Conservation (phyloP, 2,113 vertebrate genomes). For the Numida meleagris region DNA sequence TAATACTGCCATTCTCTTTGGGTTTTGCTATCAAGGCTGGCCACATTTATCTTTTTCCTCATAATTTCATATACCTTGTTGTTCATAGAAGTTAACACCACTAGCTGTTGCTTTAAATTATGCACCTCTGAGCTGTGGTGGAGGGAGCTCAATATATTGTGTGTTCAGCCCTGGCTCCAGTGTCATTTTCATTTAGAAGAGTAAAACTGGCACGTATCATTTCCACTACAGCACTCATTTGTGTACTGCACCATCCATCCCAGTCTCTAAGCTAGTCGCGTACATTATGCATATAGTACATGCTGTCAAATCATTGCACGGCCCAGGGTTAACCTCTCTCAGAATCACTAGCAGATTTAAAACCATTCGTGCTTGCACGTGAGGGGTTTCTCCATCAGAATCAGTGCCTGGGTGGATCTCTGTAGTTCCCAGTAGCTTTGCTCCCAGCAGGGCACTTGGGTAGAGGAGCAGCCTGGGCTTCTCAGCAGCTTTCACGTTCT, state of each 20-base stretch:
- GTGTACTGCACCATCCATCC: neutral
- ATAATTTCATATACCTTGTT: neutral
- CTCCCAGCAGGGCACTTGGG: neutral
- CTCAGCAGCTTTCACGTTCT: neutral
- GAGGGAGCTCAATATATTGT: neutral
- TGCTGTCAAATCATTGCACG: neutral
- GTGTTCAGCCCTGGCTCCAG: neutral
- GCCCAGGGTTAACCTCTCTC: neutral
- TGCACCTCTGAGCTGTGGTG: neutral
- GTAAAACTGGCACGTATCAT: neutral
- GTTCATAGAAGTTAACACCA: neutral
- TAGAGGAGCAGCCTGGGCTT: neutral
- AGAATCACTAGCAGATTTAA: neutral
- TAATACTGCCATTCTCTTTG: neutral
- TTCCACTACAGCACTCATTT: neutral
- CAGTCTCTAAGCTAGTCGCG: neutral
- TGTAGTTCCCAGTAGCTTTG: neutral
- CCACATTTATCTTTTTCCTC: neutral
- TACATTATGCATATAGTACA: constrained; percentile 34
- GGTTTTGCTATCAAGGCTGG: neutral
- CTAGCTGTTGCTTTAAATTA: neutral
- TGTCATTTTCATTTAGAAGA: neutral
- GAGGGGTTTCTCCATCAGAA: neutral
- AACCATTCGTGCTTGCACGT: neutral
- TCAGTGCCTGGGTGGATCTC: neutral